Base-by-base conservation (phyloP, 2,888 invertebrate genomes). In the Ecliptopera silaceata region DNA sequence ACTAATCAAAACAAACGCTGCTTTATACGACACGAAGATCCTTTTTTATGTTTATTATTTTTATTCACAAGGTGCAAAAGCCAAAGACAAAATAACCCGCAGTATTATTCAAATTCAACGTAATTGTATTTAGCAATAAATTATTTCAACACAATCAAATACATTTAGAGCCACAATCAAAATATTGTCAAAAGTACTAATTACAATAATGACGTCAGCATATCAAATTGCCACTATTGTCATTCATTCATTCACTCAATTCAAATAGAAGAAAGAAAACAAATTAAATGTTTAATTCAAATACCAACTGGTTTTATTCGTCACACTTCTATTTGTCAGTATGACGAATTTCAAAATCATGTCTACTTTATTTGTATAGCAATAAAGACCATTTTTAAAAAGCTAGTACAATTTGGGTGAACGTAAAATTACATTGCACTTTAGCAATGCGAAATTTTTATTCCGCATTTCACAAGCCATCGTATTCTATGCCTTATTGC, bases 281-380 rank as follows among this genome's bases (percentile, higher is more conserved):
- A 86, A 88, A 89, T 89, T 88, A 87, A 88, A 88, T 84, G 84
- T 87, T 84, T 85, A 82, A 88, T 89, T 86, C 85, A 84, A 81
- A 77, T 68, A 79, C 84, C 87, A 88, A 88, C 87, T 85, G 88
- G 75, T 71, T 73, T 56, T 56, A 80, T 86, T 85, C 78, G 86
- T 74, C 78, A 82, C 82, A 77, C 80, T 69, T 63, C 72, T 70
- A 72, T 75, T 59, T 26, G 34, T 51, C 51, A 41, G 18, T 52
- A 45, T 44, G 26, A 45, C 22, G 44, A 60, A 36, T 38, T 45
- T 32, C 12, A 32, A 32, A 45, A 41, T 1, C 12, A 15, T 15
- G 1, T 42, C 12, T 41, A n/a, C 42, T 42, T 11, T 58, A 53
- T 53, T 13, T n/a, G 3, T 3, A 18, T 8, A 26, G 20, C 10